These are phyloP conservation scores for Acanthornis magna DNA, from an alignment of 2,797 vertebrate species.

Conservation along the genomic window DNA sequence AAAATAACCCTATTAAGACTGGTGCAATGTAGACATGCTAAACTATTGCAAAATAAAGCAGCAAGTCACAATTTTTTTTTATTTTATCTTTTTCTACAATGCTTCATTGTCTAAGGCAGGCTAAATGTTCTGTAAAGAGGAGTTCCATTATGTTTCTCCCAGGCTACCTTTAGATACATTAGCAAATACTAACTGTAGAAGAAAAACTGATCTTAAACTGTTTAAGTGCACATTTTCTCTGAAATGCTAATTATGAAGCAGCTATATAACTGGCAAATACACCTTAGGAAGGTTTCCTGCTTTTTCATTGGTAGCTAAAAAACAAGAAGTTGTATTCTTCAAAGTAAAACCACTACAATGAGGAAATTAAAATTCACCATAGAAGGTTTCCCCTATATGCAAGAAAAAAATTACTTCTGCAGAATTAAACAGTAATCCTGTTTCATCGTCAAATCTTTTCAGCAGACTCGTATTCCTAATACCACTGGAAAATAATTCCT, in stretches of 20 bases:
- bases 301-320: background rate
- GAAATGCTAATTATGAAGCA: background rate
- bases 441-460: background rate
- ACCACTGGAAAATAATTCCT: background rate
- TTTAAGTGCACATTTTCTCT: background rate
- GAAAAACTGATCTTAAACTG: background rate
- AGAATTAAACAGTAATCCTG: background rate
- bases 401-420: background rate
- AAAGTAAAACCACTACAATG: background rate
- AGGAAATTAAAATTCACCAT: background rate
- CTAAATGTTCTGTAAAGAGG: background rate
- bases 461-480: background rate
- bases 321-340: background rate
- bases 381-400: background rate
- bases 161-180: background rate
- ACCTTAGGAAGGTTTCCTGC: background rate
- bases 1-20: background rate
- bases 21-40: background rate
- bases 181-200: background rate
- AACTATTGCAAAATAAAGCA: background rate
- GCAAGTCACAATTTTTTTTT: background rate
- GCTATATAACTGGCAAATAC: background rate
- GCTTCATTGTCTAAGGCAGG: background rate
- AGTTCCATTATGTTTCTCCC: background rate
- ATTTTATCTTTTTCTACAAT: background rate